phyloP scores from a whole-genome alignment of 2,888 invertebrate genomes.

The Drosophila prostipennis region DNA sequence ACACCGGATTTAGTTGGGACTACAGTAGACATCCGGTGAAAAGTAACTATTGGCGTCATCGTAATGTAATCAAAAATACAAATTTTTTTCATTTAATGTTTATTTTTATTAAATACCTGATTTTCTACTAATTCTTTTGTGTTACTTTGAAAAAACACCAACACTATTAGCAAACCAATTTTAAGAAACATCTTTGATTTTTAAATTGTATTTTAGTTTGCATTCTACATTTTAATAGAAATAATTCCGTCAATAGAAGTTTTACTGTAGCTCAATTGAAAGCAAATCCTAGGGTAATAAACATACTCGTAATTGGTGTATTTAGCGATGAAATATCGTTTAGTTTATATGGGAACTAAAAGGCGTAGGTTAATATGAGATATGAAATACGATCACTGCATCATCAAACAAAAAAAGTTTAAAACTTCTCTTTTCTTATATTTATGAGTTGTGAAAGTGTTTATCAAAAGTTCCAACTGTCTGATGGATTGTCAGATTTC shows the following conservation, averaged over 20 bases:
- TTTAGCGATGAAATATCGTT: slow-evolving; percentile 1
- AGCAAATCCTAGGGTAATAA: slow-evolving; percentile 1
- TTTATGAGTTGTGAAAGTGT: not conserved
- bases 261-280: not conserved
- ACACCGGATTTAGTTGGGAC: not conserved
- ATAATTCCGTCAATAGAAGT: too few relatives aligned
- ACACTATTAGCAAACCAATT: too few relatives aligned
- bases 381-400: not conserved
- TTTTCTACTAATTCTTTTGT: too few relatives aligned
- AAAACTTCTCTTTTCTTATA: not conserved
- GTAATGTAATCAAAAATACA: too few relatives aligned
- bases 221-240: too few relatives aligned
- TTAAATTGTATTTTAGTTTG: too few relatives aligned
- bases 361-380: not conserved
- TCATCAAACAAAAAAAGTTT: not conserved
- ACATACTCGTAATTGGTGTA: slow-evolving; percentile 9
- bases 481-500: too few relatives aligned
- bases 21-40: not conserved
- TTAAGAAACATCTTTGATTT: too few relatives aligned
- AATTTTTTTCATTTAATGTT: too few relatives aligned
- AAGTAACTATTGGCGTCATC: too few relatives aligned
- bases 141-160: too few relatives aligned
- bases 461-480: not conserved
- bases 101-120: too few relatives aligned
- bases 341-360: slow-evolving; percentile 22